phyloP scores from a whole-genome alignment of 2,113 vertebrate genomes.

The Lethenteron reissneri region DNA sequence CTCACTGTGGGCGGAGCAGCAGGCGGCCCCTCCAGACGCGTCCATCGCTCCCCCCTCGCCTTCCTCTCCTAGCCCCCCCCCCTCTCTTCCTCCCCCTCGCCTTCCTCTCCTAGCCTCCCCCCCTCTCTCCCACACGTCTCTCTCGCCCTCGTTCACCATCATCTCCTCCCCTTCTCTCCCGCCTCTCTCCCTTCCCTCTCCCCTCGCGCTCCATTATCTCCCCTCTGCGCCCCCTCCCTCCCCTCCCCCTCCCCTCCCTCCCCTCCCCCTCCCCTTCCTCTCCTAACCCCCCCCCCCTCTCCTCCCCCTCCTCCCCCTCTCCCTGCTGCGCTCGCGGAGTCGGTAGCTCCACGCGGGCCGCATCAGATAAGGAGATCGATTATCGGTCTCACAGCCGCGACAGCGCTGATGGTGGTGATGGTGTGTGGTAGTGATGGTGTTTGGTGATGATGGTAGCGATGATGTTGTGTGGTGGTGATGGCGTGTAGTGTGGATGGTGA shows the following conservation, averaged over 20 bases:
- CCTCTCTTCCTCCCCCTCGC: conserved; percentile 18
- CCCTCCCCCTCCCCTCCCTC: background rate
- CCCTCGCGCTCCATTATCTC: conserved; percentile 15
- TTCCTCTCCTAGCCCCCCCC: conserved; percentile 14
- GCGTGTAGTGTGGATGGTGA: no score
- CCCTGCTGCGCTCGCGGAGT: background rate
- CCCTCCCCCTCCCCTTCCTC: conserved; percentile 11
- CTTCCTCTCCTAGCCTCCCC: conserved; percentile 17
- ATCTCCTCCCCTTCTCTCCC: conserved; percentile 13
- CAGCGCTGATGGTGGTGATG: no score
- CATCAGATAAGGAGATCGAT: no score
- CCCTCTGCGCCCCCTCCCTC: background rate
- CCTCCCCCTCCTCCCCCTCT: background rate
- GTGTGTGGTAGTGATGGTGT: no score
- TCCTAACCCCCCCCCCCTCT: background rate
- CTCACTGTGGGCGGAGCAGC: conserved; percentile 23
- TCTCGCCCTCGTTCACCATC: background rate
- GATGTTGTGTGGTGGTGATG: no score
- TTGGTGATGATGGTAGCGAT: no score
- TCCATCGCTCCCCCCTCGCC: conserved; percentile 12
- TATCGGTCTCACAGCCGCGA: no score
- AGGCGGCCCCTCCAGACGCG: conserved; percentile 15
- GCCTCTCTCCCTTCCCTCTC: conserved; percentile 15
- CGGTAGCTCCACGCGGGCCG: background rate
- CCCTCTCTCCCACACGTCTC: background rate